phyloP scores from a whole-genome alignment of 2,888 invertebrate genomes.

The Terebella lapidaria region DNA sequence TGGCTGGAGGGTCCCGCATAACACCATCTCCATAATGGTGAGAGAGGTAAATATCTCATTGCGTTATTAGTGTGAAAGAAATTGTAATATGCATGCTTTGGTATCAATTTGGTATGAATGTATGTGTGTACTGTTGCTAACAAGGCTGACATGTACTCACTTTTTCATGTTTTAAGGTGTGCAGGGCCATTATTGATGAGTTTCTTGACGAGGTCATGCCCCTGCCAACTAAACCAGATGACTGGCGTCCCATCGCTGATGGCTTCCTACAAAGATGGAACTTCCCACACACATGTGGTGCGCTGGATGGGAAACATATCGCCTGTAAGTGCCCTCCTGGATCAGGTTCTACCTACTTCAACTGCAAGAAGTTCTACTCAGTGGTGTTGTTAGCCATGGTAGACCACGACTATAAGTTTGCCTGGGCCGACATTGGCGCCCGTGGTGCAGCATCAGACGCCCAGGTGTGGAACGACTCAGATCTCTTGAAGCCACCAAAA shows the following conservation, averaged over 20 bases:
- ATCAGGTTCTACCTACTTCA: neutral
- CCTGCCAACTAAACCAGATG: slow-evolving; percentile 16
- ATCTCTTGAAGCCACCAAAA: neutral
- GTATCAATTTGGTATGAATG: no score
- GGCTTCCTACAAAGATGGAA: slow-evolving; percentile 10
- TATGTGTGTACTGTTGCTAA: no score
- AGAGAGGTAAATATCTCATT: no score
- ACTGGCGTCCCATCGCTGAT: slow-evolving; percentile 13
- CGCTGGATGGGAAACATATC: slow-evolving; percentile 13
- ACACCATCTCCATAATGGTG: slow-evolving; percentile 22
- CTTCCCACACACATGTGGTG: slow-evolving; percentile 13
- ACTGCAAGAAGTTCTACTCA: neutral
- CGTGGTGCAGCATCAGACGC: neutral
- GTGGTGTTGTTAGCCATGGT: slow-evolving; percentile 2
- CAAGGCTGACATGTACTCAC: no score
- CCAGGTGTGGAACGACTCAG: neutral
- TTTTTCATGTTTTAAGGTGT: no score
- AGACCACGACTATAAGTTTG: neutral
- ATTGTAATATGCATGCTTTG: no score
- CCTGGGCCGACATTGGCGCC: neutral
- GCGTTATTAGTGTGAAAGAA: no score
- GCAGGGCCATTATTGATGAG: slow-evolving; percentile 22
- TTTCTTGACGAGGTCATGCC: slow-evolving; percentile 11
- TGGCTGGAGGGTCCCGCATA: slow-evolving; percentile 24
- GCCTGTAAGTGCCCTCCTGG: neutral